phyloP scores from a whole-genome alignment of 1,140 invertebrate genomes.

The Sarcophaga peregrina region DNA sequence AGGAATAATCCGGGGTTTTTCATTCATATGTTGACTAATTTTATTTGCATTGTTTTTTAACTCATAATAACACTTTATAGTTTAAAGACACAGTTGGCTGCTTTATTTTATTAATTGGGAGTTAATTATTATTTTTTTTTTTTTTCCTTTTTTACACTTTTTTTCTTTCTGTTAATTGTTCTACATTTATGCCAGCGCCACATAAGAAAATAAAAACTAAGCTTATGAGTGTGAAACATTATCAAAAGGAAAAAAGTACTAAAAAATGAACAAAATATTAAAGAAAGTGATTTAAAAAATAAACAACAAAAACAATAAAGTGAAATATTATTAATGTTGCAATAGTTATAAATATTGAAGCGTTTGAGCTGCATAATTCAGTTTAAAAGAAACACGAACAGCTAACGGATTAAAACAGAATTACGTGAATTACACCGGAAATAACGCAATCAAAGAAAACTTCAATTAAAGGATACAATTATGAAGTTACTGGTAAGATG shows the following conservation, averaged over 20 bases:
- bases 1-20: too few relatives aligned
- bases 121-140: too few relatives aligned
- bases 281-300: conserved; percentile 24
- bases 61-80: too few relatives aligned
- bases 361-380: background rate
- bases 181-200: conserved; percentile 38
- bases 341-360: conserved; percentile 17
- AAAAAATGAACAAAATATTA: conserved; percentile 21
- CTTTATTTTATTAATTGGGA: background rate
- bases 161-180: conserved; percentile 33
- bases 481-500: conserved; percentile 23
- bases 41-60: too few relatives aligned
- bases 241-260: background rate
- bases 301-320: background rate
- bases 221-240: background rate
- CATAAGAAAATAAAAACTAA: background rate
- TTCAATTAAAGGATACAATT: background rate
- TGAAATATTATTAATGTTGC: conserved; percentile 8
- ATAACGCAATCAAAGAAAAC: background rate
- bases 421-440: background rate
- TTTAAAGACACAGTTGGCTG: background rate
- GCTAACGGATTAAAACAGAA: background rate
- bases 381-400: background rate
- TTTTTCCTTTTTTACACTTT: too few relatives aligned
- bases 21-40: too few relatives aligned